Evolutionary conservation across 1,140 invertebrate species (phyloP).

Genomic region (Magallana gigas): DNA sequence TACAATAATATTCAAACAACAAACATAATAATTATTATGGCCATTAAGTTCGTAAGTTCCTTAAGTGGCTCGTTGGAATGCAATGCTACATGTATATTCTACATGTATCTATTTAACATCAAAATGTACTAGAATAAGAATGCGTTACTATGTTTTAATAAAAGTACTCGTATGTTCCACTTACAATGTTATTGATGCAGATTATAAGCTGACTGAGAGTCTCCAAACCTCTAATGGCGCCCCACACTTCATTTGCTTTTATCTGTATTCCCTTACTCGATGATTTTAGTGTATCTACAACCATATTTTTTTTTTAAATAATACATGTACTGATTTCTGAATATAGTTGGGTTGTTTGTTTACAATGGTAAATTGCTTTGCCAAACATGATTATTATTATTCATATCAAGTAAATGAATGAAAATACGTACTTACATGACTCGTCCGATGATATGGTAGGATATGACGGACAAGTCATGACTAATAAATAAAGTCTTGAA

Average conservation of each 20-base stretch:
- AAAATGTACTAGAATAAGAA: too few species aligned
- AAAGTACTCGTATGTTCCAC: not conserved
- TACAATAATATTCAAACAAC: too few species aligned
- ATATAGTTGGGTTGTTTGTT: too few species aligned
- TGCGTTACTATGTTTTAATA: not conserved
- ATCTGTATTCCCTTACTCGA: constrained; percentile 59
- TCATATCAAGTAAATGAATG: too few species aligned
- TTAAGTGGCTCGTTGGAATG: too few species aligned
- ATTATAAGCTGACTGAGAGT: constrained; percentile 60
- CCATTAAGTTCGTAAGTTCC: too few species aligned
- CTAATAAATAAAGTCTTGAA: constrained; percentile 44
- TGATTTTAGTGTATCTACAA: constrained; percentile 29
- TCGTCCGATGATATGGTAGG: constrained; percentile 60
- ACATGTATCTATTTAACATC: too few species aligned
- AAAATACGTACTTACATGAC: constrained; percentile 63
- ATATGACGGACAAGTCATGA: constrained; percentile 50
- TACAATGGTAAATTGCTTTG: too few species aligned
- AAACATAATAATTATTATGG: too few species aligned
- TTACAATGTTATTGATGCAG: constrained; percentile 44
- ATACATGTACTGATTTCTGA: too few species aligned
- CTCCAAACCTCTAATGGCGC: constrained; percentile 69
- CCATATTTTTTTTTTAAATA: not conserved
- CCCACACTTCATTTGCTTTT: constrained; percentile 67
- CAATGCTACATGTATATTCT: too few species aligned
- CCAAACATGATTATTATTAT: too few species aligned